Conservation (phyloP, 2,113 vertebrate genomes). For the Ceuthmochares aereus region DNA sequence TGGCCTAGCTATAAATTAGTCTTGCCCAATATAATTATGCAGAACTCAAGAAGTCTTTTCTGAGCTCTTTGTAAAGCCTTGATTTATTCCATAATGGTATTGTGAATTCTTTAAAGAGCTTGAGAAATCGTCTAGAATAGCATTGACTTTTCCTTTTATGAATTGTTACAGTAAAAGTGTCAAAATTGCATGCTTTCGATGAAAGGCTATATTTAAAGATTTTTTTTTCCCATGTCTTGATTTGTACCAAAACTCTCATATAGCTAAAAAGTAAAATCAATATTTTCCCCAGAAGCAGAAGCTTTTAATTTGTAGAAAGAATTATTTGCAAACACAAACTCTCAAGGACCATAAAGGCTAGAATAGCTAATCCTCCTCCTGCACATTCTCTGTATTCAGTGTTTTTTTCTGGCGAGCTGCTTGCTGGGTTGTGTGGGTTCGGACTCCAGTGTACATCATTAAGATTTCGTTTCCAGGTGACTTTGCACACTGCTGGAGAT, state of each 20-base stretch:
- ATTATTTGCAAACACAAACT: not conserved
- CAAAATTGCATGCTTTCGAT: not conserved
- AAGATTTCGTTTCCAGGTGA: not conserved
- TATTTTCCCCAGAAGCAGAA: not conserved
- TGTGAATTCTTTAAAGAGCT: not conserved
- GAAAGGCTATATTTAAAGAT: not conserved
- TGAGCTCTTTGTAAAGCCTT: not conserved
- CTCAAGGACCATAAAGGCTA: not conserved
- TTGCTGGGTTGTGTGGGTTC: not conserved
- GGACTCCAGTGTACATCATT: not conserved
- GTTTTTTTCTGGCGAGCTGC: not conserved
- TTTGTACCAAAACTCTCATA: not conserved
- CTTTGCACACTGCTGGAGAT: not conserved
- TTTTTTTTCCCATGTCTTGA: not conserved
- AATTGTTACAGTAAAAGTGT: not conserved
- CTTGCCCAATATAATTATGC: not conserved
- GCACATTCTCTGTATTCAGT: not conserved
- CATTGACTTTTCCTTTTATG: not conserved
- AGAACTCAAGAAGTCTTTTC: not conserved
- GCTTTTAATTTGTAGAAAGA: constrained; percentile 5
- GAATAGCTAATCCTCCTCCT: not conserved
- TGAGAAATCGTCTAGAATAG: not conserved
- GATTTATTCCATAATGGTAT: not conserved
- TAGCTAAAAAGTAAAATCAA: not conserved
- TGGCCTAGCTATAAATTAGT: not conserved